Percentiles rank a stretch among this genome's conserved stretches.
phyloP scores from a whole-genome alignment of 1,140 invertebrate genomes.

The Acyrthosiphon pisum region DNA sequence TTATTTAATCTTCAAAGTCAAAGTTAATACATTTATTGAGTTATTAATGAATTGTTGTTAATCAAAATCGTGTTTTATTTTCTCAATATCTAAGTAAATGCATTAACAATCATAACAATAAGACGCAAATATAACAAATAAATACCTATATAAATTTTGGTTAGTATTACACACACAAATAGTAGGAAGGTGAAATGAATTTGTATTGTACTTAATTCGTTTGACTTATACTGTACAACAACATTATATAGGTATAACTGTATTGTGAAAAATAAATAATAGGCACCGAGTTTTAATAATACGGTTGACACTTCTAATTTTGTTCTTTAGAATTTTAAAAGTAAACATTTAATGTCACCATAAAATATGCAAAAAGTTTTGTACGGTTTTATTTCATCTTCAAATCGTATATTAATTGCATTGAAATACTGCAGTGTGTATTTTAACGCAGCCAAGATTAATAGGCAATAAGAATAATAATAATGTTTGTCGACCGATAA shows the following conservation, averaged over 20 bases:
- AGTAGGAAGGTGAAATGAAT: not conserved
- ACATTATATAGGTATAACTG: not conserved
- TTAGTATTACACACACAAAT: not conserved
- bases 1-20: too few species aligned
- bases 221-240: not conserved
- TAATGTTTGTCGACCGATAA: not conserved
- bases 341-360: constrained; percentile 16
- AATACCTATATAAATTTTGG: not conserved
- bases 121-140: not conserved
- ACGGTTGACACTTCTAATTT: not conserved
- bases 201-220: not conserved
- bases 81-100: too few species aligned
- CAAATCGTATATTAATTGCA: not conserved
- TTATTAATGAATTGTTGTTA: too few species aligned
- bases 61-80: too few species aligned
- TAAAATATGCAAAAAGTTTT: constrained; percentile 19
- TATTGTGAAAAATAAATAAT: not conserved
- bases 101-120: too few species aligned
- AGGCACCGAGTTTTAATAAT: not conserved
- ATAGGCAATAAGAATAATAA: constrained; percentile 16
- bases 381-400: not conserved
- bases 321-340: not conserved
- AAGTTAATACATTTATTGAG: too few species aligned
- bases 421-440: not conserved
- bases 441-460: not conserved